Evolutionary conservation across 2,797 vertebrate genomes (phyloP).

Genomic region (Sebastes ruberrimus): DNA sequence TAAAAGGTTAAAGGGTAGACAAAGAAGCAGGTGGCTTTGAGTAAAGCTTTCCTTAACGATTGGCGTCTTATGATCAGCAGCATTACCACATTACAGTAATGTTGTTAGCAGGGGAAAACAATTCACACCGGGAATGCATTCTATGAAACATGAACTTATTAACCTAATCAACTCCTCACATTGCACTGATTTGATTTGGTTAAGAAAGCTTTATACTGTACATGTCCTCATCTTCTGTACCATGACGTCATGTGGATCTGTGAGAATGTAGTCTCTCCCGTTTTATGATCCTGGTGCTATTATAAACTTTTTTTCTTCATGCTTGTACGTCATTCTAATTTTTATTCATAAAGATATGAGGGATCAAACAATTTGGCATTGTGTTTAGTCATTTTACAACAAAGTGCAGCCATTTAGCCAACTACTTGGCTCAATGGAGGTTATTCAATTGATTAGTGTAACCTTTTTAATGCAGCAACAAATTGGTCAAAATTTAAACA

Average conservation of each 20-base stretch:
- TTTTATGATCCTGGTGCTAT: not conserved
- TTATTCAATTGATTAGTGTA: not conserved
- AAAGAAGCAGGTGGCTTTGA: conserved; percentile 48
- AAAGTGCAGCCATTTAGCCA: not conserved
- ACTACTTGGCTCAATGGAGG: not conserved
- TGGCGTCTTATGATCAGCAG: conserved; percentile 12
- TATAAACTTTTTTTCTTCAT: not conserved
- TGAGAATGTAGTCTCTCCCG: not conserved
- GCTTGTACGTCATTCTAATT: not conserved
- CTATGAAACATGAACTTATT: conserved; percentile 34
- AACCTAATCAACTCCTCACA: not conserved
- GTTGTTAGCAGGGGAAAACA: conserved; percentile 28
- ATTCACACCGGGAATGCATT: not conserved
- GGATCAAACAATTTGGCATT: not conserved
- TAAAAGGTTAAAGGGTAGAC: conserved; percentile 57
- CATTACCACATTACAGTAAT: conserved; percentile 44
- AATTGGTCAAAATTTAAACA: too few species aligned
- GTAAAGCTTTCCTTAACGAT: conserved; percentile 45
- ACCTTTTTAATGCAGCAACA: too few species aligned
- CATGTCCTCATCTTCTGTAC: not conserved
- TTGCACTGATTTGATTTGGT: not conserved
- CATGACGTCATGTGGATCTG: not conserved
- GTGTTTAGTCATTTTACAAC: not conserved
- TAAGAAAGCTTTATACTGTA: not conserved
- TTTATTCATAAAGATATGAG: not conserved